Conservation (phyloP, 2,113 vertebrate genomes). For the Marcusenius ussheri region DNA sequence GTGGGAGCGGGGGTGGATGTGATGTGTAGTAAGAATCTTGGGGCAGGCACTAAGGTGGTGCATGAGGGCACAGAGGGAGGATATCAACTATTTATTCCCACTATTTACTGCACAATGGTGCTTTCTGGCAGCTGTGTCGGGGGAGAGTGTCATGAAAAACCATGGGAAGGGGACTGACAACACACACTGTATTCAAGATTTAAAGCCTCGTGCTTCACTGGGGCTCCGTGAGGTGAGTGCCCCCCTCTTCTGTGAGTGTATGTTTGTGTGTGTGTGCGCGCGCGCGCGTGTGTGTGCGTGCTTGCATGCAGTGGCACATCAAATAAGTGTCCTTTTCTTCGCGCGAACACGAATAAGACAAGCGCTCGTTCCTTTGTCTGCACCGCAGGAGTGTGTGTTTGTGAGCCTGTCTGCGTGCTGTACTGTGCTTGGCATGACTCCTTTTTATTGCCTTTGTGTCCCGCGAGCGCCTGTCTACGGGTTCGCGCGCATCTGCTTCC, state of each 20-base stretch:
- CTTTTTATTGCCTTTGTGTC: not conserved
- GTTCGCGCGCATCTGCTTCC: not conserved
- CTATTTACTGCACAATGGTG: conserved; percentile 4
- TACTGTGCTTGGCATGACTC: not conserved
- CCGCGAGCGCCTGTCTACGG: not conserved
- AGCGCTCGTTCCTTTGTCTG: not conserved
- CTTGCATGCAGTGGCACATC: not conserved
- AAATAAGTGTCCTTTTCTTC: not conserved
- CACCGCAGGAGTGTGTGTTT: not conserved
- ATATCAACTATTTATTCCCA: not conserved
- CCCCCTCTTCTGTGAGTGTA: not conserved
- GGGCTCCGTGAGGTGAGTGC: not conserved
- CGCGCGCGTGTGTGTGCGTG: not conserved
- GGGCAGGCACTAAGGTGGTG: not conserved
- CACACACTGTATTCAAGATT: not conserved
- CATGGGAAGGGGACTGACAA: not conserved
- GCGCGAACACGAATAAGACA: not conserved
- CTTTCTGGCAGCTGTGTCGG: not conserved
- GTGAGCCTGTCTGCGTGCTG: not conserved
- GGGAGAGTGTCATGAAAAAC: not conserved
- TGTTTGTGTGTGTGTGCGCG: not conserved
- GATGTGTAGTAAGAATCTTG: not conserved
- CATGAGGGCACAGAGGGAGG: not conserved
- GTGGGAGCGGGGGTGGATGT: not conserved
- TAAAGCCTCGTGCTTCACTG: not conserved